Evolutionary conservation across 2,797 vertebrate species (phyloP).

Genomic region (Chloroceryle amazona): DNA sequence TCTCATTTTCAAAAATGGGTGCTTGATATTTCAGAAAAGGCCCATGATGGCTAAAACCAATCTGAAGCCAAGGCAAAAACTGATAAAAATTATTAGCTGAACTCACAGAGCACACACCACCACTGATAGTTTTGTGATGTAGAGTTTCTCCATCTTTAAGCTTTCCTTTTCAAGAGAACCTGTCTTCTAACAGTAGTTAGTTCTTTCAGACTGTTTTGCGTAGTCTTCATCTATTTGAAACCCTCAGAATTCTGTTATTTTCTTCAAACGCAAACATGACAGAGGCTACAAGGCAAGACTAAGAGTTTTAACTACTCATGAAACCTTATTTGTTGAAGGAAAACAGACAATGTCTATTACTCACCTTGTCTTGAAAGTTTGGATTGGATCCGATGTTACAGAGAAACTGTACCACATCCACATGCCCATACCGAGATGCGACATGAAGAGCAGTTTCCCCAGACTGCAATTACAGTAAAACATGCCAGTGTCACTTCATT

Average conservation of each 20-base stretch:
- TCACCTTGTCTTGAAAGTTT: constrained; percentile 92
- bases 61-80: not conserved
- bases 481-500: not conserved
- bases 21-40: not conserved
- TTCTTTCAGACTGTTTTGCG: not conserved
- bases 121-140: not conserved
- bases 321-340: not conserved
- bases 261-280: not conserved
- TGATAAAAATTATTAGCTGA: not conserved
- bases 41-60: not conserved
- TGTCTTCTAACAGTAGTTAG: not conserved
- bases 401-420: constrained; percentile 94
- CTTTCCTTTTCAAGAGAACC: not conserved
- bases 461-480: constrained; percentile 83
- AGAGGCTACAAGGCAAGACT: not conserved
- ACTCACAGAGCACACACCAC: not conserved
- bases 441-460: constrained; percentile 96
- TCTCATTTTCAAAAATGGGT: not conserved
- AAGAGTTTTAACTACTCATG: not conserved
- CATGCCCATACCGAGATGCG: constrained; percentile 94
- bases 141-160: not conserved
- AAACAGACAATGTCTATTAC: not conserved
- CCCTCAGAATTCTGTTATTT: not conserved
- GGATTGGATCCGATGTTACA: constrained; percentile 92
- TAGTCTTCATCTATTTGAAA: not conserved